A percentile compares a stretch with the other conserved stretches of the same genome.
phyloP scores from a whole-genome alignment of 2,113 vertebrate genomes.

The Xyrauchen texanus region DNA sequence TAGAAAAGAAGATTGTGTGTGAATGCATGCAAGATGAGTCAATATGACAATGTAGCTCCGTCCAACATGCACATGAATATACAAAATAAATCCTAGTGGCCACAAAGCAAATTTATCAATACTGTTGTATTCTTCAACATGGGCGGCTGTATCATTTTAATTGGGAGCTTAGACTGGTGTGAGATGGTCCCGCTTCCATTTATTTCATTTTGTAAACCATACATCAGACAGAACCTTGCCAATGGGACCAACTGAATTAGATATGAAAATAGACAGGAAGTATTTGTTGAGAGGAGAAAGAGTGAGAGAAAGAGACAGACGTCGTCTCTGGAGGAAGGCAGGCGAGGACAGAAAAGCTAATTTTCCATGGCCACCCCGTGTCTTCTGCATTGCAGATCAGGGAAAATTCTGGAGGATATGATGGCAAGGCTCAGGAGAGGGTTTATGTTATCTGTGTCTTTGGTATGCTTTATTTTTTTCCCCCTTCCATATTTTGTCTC shows the following conservation, averaged over 20 bases:
- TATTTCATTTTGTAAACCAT: constrained; percentile 57
- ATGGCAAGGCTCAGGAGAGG: constrained; percentile 66
- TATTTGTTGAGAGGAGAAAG: constrained; percentile 47
- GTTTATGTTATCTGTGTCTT: constrained; percentile 86
- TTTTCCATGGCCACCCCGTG: constrained; percentile 72
- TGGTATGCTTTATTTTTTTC: constrained; percentile 53
- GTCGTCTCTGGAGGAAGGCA: constrained; percentile 65
- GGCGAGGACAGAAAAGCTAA: constrained; percentile 61
- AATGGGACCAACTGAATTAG: constrained; percentile 55
- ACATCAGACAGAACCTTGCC: constrained; percentile 56
- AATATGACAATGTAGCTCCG: constrained; percentile 24
- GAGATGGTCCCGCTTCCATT: constrained; percentile 50
- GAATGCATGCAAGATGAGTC: background rate
- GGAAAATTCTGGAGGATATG: constrained; percentile 69
- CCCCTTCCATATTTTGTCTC: constrained; percentile 77
- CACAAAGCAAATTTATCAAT: constrained; percentile 41
- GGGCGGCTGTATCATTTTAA: constrained; percentile 52
- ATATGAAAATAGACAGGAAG: constrained; percentile 65
- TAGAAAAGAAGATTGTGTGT: background rate
- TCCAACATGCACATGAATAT: constrained; percentile 34
- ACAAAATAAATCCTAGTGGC: constrained; percentile 44
- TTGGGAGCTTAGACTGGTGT: constrained; percentile 56
- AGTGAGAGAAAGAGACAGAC: constrained; percentile 61
- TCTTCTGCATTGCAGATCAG: constrained; percentile 78
- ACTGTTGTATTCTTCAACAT: constrained; percentile 3